Evolutionary conservation across 2,888 invertebrate species (phyloP), one percentile per base, ranked within the genome.

Genomic region (Xestia ashworthii): DNA sequence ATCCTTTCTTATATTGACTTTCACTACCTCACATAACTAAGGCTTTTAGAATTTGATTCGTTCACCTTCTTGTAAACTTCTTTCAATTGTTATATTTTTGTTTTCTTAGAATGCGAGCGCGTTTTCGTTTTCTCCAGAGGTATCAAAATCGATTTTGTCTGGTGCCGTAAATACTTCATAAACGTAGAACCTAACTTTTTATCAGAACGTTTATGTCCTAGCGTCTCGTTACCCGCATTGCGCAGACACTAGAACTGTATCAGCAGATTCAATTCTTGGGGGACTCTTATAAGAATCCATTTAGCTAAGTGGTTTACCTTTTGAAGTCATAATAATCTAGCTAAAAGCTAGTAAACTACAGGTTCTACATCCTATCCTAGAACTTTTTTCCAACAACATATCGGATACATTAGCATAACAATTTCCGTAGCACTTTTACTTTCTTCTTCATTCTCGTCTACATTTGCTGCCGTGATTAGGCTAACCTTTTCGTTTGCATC

Each of bases 391-490:
- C 75, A 79, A 84, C 78, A 73, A 19, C 75, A 69, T 66, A 76
- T 78, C 71, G 78, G 76, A 78, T 74, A 84, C 78, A 86, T 85
- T 79, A 81, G 58, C 79, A 82, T 71, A 81, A 80, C 68, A 80
- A 88, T 86, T 81, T 84, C 84, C 82, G 72, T 69, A 64, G 53
- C 65, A 80, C 84, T 85, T 80, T 86, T 85, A 87, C 87, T 88
- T 87, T 83, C 83, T 75, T 85, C 62, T 9, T 72, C 71, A 83
- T 79, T 81, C 67, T 69, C 76, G 66, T 80, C 75, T 71, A 60
- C 44, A 22, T 74, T 62, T 41, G 48, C 25, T 76, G 65, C 65
- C 58, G 70, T 76, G 70, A 82, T 84, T 75, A 80, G 74, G 81
- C 82, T 85, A 85, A 85, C 83, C 83, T 87, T 87, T 84, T 69